phyloP scores from a whole-genome alignment of 2,113 vertebrate species.

The Pteropus alecto region DNA sequence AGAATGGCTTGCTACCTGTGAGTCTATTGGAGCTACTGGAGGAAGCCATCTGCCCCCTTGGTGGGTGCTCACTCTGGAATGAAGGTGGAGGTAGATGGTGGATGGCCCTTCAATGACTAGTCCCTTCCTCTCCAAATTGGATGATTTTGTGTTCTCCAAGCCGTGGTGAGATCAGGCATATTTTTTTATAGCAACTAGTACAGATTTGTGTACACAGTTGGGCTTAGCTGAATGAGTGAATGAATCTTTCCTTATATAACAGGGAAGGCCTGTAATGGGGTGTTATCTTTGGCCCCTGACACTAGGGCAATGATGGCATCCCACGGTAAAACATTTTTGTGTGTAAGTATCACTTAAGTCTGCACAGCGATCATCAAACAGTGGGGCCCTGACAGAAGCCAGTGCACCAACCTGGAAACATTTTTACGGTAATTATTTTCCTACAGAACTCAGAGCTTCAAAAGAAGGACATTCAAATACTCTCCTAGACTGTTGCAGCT shows the following conservation, averaged over 20 bases:
- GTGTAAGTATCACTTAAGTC: slow-evolving; percentile 67
- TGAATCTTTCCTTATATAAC: slow-evolving; percentile 42
- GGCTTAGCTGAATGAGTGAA: slow-evolving; percentile 20
- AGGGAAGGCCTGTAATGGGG: slow-evolving; percentile 22
- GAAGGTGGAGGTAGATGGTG: background rate
- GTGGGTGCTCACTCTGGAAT: background rate
- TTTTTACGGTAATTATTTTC: slow-evolving; percentile 65
- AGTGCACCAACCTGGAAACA: slow-evolving; percentile 60
- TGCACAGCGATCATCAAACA: slow-evolving; percentile 57
- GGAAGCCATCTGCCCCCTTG: background rate
- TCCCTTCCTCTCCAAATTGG: background rate
- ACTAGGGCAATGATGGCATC: background rate
- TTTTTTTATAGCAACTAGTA: slow-evolving; percentile 38
- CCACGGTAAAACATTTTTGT: slow-evolving; percentile 47
- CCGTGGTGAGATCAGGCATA: background rate
- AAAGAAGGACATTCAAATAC: slow-evolving; percentile 23
- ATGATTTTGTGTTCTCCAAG: background rate
- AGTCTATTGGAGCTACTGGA: background rate
- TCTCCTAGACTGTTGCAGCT: background rate
- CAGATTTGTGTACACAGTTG: slow-evolving; percentile 21
- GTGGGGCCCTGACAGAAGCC: slow-evolving; percentile 49
- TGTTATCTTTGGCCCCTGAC: slow-evolving; percentile 50
- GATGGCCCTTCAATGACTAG: background rate
- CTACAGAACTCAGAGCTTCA: background rate
- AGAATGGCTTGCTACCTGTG: background rate